phyloP scores from a whole-genome alignment of 2,113 vertebrate genomes.

The Oryzias woworae region DNA sequence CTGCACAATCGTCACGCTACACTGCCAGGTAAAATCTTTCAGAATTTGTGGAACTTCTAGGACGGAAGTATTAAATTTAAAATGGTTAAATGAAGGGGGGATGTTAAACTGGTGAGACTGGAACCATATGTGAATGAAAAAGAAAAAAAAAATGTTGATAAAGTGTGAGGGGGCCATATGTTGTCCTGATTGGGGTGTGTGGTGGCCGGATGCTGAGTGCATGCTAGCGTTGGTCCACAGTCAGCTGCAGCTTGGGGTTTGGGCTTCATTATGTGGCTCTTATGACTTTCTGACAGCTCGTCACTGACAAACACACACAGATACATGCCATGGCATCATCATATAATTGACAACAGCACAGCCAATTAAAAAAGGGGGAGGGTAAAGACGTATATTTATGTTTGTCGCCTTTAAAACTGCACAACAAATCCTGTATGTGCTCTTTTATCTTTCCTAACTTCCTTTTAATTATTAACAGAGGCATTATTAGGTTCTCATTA shows the following conservation, averaged over 20 bases:
- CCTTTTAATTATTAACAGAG: slow-evolving; percentile 91
- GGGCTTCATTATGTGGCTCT: slow-evolving; percentile 60
- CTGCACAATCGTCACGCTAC: slow-evolving; percentile 54
- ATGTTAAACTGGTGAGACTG: too few relatives aligned
- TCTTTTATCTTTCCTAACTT: slow-evolving; percentile 80
- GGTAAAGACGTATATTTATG: slow-evolving; percentile 38
- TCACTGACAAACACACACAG: slow-evolving; percentile 37
- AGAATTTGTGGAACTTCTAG: not conserved
- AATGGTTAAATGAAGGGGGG: too few relatives aligned
- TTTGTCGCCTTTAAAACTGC: slow-evolving; percentile 34
- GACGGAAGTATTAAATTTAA: too few relatives aligned
- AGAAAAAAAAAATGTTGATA: slow-evolving; percentile 6
- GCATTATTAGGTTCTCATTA: slow-evolving; percentile 89
- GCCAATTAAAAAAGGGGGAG: slow-evolving; percentile 54
- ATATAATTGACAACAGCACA: slow-evolving; percentile 49
- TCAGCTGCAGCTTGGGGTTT: slow-evolving; percentile 53
- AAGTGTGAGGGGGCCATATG: slow-evolving; percentile 49
- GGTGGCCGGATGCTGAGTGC: slow-evolving; percentile 50
- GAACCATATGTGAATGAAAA: not conserved
- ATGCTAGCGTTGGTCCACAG: slow-evolving; percentile 43
- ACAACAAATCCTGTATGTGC: slow-evolving; percentile 19
- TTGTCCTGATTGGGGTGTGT: slow-evolving; percentile 54
- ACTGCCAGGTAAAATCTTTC: slow-evolving; percentile 5
- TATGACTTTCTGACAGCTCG: slow-evolving; percentile 67
- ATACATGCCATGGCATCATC: slow-evolving; percentile 37